Evolutionary conservation across 2,797 vertebrate species (phyloP), one percentile per base, ranked within the genome.

Genomic region (Aplochiton taeniatus): DNA sequence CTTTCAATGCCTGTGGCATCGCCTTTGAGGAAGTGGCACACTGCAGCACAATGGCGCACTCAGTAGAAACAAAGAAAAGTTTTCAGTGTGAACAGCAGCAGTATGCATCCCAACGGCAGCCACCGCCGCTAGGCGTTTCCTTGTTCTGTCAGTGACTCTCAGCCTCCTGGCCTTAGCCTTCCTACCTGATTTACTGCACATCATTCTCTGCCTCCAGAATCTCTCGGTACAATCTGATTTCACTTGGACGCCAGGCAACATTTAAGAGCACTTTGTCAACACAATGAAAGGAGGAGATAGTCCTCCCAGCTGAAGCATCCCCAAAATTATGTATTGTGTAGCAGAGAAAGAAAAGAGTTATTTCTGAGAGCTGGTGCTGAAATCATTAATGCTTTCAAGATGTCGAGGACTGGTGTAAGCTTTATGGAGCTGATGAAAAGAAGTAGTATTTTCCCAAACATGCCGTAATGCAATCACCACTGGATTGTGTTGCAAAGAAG

Each of bases 191-290:
- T 85, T 81, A 83, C 68, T 43, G 68, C 70, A 71, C 52, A 69
- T 75, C 88, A 80, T 85, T 81, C 76, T 70, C 73, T 17, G 50
- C 71, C 74, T 85, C 79, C 74, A 69, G 78, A 71, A 82, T 87
- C 81, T 82, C 70, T 67, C 68, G 4, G 58, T 64, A 66, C 78
- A 87, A 83, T 90, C 85, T 90, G 85, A 80, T 87, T 86, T 85
- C 81, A 80, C 83, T 87, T 86, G 72, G 77, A 65, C 83, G 80
- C 74, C 69, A 76, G 60, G 75, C 78, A 73, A 73, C 74, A 71
- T 88, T 85, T 80, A 78, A 88, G 78, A 85, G 74, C 68, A 68
- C 76, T 83, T 83, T 85, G 82, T 90, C 86, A 89, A 79, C 80
- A 82, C 81, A 80, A 73, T 75, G 83, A 80, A 83, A 65, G 74